Evolutionary conservation across 2,797 vertebrate genomes (phyloP).

Genomic region (Aplochiton taeniatus): DNA sequence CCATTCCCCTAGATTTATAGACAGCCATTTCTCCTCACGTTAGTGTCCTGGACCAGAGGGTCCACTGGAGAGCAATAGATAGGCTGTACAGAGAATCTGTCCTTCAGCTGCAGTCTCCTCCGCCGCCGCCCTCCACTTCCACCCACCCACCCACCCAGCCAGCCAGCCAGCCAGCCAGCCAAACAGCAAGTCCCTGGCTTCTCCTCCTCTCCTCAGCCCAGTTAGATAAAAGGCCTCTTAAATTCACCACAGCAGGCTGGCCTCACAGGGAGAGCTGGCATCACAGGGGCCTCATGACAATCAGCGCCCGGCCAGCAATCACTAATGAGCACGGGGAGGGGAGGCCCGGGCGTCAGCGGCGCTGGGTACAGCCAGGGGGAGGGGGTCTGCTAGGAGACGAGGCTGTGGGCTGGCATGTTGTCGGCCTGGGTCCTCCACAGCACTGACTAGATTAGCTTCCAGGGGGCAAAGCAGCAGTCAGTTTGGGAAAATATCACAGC

Average conservation of each 20-base stretch:
- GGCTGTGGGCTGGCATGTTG: conserved; percentile 57
- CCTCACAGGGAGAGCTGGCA: conserved; percentile 60
- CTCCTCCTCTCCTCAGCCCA: conserved; percentile 59
- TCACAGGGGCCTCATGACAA: conserved; percentile 68
- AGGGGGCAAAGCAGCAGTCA: conserved; percentile 80
- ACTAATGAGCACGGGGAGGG: conserved; percentile 70
- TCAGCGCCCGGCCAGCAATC: conserved; percentile 67
- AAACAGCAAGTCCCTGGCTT: conserved; percentile 45
- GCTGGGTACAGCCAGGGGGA: conserved; percentile 38
- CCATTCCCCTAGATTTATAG: conserved; percentile 73
- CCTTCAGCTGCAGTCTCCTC: conserved; percentile 58
- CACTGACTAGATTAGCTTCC: conserved; percentile 78
- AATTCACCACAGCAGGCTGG: conserved; percentile 63
- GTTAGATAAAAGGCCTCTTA: conserved; percentile 76
- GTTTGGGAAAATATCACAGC: conserved; percentile 90
- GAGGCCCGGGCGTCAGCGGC: conserved; percentile 48
- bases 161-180: background rate
- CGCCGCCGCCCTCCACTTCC: conserved; percentile 16
- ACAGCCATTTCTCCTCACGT: conserved; percentile 66
- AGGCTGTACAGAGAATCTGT: conserved; percentile 61
- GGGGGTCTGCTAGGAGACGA: conserved; percentile 43
- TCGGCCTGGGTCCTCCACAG: conserved; percentile 58
- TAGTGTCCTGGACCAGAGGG: conserved; percentile 63
- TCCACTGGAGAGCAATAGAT: conserved; percentile 71
- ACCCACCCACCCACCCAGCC: conserved; percentile 41